A percentile compares a stretch with the other conserved stretches of the same genome.
phyloP scores from a whole-genome alignment of 2,797 vertebrate species.

The Ispidina picta region DNA sequence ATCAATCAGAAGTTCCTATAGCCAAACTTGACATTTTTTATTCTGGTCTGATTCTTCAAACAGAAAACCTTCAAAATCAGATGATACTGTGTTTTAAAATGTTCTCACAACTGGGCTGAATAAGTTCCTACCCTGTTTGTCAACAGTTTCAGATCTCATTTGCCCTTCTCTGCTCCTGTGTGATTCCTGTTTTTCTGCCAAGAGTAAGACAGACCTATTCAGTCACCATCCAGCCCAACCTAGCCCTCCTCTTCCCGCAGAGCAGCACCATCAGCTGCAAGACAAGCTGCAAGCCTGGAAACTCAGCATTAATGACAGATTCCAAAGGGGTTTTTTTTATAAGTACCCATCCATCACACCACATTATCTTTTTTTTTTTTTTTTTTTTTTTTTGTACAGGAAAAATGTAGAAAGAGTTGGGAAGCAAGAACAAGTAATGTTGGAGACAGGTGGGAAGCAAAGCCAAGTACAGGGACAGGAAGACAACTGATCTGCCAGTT shows the following conservation, averaged over 20 bases:
- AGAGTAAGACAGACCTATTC: background rate
- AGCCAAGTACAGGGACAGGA: background rate
- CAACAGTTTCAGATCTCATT: background rate
- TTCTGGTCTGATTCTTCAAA: background rate
- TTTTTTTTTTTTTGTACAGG: background rate
- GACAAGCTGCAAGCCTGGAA: background rate
- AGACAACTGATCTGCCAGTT: background rate
- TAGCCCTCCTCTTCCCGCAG: background rate
- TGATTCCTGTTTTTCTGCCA: background rate
- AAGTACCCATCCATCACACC: background rate
- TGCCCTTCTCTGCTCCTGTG: background rate
- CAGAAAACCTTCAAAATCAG: background rate
- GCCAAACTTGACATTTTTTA: background rate
- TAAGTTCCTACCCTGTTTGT: background rate
- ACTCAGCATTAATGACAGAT: background rate
- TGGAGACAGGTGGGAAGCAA: background rate
- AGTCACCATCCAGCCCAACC: background rate
- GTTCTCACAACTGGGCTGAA: background rate
- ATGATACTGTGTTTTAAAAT: background rate
- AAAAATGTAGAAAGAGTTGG: background rate
- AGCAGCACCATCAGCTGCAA: background rate
- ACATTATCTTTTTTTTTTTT: background rate
- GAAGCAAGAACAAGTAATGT: background rate
- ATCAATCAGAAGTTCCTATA: background rate
- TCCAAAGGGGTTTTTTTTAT: background rate